Evolutionary conservation across 2,888 invertebrate species (phyloP).

Genomic region (Nephrotoma guestfalica): DNA sequence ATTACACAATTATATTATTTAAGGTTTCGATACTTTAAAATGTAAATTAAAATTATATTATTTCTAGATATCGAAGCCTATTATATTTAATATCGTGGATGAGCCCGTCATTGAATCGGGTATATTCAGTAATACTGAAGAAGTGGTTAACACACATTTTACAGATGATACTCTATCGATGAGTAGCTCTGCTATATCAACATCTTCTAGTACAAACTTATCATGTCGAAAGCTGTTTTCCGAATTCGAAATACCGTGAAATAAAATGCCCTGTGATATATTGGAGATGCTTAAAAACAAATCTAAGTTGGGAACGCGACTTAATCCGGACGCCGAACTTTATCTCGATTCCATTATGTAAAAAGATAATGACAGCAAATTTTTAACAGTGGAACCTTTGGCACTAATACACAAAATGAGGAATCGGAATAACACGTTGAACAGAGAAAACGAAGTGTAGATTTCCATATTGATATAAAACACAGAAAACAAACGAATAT

Average conservation of each 20-base stretch:
- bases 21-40: too few relatives aligned
- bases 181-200: background rate
- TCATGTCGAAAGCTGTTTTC: background rate
- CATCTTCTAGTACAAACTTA: background rate
- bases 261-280: background rate
- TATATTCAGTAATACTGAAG: background rate
- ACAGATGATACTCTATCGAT: too few relatives aligned
- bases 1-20: too few relatives aligned
- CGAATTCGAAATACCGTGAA: background rate
- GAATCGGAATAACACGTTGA: constrained; percentile 6
- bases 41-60: too few relatives aligned
- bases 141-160: background rate
- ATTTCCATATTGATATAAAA: constrained; percentile 1
- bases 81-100: too few relatives aligned
- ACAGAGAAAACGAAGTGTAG: background rate
- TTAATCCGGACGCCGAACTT: background rate
- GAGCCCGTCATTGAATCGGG: too few relatives aligned
- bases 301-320: background rate
- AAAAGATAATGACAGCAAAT: background rate
- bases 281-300: background rate
- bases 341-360: background rate
- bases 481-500: background rate
- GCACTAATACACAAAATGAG: constrained; percentile 2
- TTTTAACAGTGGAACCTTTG: background rate
- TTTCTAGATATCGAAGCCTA: too few relatives aligned